Base-by-base conservation (phyloP, 2,797 vertebrate species). In the Anabacerthia variegaticeps region DNA sequence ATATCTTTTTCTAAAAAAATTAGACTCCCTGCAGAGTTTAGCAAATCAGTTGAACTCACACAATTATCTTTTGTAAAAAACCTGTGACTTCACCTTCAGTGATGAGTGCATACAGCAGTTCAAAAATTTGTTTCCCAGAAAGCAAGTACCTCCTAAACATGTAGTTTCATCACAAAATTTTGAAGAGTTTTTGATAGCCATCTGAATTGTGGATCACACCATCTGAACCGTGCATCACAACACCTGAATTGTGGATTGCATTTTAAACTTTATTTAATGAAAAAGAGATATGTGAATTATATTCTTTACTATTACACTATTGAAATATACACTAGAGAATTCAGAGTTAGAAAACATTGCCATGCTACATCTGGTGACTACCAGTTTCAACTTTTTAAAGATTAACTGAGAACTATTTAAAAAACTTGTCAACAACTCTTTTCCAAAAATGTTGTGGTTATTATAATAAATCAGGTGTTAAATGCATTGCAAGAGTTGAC, bases 71-170 rank as follows among this genome's bases (percentile, higher is more conserved):
- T 36, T 32, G 14, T 26, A 76, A 55, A 78, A 78, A 68, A 19
- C 7, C 16, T 43, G 18, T 37, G 49, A 56, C 52, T 59, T 79
- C 48, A 34, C 13, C 32, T 65, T 85, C 58, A 46, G 14, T 17
- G 48, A 52, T 0, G 1, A 43, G 10, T 4, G 7, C 11, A 26
- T 34, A 62, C 3, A 78, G 39, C 23, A 34, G n/a, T 51, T 59
- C 54, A 59, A 83, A 79, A 54, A 27, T 27, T 39, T 58, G 18
- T 37, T 90, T 83, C 30, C 19, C 34, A 52, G 46, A 75, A 54
- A 46, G 2, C 2, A 62, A 74, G 10, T 20, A 23, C 21, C 16
- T 36, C 32, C 34, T 49, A 63, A 87, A 61, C 7, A 20, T 32
- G 36, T 37, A 14, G 56, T 65, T 69, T 80, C 26, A 14, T 43